Conservation (phyloP, 2,113 vertebrate species). For the Gobius niger region DNA sequence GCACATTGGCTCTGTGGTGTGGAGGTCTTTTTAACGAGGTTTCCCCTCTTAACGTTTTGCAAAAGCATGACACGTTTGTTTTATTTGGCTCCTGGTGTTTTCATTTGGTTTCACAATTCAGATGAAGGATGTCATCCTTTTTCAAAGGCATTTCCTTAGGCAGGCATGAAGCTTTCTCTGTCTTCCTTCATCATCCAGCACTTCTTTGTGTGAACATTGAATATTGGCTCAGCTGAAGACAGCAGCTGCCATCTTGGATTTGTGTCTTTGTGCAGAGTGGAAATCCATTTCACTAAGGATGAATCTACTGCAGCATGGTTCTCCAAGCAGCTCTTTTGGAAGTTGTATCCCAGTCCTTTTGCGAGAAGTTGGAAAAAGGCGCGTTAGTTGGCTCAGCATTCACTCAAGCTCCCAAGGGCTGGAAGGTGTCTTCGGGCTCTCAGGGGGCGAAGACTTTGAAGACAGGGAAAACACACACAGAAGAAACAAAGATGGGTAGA, state of each 20-base stretch:
- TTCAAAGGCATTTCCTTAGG: constrained; percentile 20
- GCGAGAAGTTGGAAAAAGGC: constrained; percentile 50
- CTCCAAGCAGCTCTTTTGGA: constrained; percentile 52
- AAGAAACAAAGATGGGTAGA: constrained; percentile 77
- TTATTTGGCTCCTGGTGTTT: constrained; percentile 38
- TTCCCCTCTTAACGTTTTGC: constrained; percentile 42
- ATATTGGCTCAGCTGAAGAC: constrained; percentile 68
- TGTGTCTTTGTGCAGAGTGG: constrained; percentile 40
- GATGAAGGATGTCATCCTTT: constrained; percentile 25
- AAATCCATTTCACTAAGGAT: constrained; percentile 47
- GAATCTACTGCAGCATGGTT: constrained; percentile 38
- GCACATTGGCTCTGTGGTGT: constrained; percentile 45
- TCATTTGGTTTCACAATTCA: constrained; percentile 44
- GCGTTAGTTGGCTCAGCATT: constrained; percentile 67
- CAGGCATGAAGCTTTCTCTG: constrained; percentile 18
- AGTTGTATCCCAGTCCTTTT: constrained; percentile 63
- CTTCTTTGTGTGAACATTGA: constrained; percentile 34
- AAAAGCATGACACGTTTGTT: constrained; percentile 38
- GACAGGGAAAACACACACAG: constrained; percentile 77
- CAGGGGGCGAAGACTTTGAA: constrained; percentile 78
- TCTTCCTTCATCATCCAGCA: constrained; percentile 27
- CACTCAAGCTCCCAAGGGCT: constrained; percentile 82
- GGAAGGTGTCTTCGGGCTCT: constrained; percentile 77
- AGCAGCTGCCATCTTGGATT: constrained; percentile 56
- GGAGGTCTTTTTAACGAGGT: constrained; percentile 47